Evolutionary conservation across 2,888 invertebrate species (phyloP).

Genomic region (Eupsilia transversa): DNA sequence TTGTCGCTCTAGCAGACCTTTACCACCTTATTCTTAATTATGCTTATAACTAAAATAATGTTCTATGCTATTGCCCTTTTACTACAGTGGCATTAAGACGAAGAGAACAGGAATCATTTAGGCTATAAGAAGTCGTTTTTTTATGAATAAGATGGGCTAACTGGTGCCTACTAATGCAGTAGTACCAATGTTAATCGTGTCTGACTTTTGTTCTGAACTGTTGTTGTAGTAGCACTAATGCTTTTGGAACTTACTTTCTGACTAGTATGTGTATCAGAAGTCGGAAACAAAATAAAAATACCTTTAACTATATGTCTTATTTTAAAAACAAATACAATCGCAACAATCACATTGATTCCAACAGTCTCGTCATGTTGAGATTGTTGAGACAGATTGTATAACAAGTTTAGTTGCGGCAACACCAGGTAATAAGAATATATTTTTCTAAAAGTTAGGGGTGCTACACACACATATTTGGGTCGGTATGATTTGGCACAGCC

Average conservation of each 20-base stretch:
- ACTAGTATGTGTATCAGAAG: not conserved
- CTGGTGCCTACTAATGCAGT: conserved; percentile 1
- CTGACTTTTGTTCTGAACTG: not conserved
- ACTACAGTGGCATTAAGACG: not conserved
- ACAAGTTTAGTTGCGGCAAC: not conserved
- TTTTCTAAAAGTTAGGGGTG: too few species aligned
- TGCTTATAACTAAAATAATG: not conserved
- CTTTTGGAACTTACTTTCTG: not conserved
- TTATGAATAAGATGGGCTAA: not conserved
- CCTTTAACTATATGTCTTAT: too few species aligned
- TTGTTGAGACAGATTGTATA: too few species aligned
- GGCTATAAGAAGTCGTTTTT: too few species aligned
- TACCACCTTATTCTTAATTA: not conserved
- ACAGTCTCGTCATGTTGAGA: not conserved
- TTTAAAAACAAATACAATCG: too few species aligned
- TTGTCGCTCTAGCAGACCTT: not conserved
- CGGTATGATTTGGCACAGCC: not conserved
- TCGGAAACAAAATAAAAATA: not conserved
- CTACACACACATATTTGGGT: not conserved
- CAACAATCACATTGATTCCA: too few species aligned
- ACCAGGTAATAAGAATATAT: not conserved
- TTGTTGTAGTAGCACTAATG: not conserved
- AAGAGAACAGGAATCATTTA: not conserved
- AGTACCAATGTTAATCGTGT: not conserved
- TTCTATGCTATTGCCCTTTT: not conserved